Percentiles rank a stretch among this genome's conserved stretches.
These are phyloP conservation scores for Plebejus melissa DNA, from an alignment of 2,888 invertebrate genomes.

Conservation along the genomic window DNA sequence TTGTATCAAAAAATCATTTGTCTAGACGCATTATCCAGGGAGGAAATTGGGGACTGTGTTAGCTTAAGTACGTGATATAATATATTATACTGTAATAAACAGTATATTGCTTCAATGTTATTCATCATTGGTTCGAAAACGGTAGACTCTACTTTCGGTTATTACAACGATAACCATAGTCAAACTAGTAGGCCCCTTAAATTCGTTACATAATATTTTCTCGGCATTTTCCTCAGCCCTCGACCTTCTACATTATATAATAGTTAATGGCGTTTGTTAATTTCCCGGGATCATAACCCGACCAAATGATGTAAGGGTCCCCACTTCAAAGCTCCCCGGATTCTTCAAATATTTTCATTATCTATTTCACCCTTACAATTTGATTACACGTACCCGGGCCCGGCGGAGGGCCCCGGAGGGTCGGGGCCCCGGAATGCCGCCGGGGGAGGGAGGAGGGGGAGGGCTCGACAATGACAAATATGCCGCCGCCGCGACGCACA, in stretches of 20 bases:
- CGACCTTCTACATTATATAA: background rate
- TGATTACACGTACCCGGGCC: constrained; percentile 39
- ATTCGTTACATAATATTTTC: background rate
- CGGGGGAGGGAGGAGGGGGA: background rate
- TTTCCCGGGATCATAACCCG: constrained; percentile 31
- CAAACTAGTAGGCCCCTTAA: too few species aligned
- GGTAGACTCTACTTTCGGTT: background rate
- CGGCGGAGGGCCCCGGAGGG: constrained; percentile 28
- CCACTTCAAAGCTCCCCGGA: constrained; percentile 36
- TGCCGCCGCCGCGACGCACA: constrained; percentile 10
- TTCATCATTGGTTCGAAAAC: background rate
- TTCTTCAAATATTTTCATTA: constrained; percentile 41
- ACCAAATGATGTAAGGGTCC: constrained; percentile 28
- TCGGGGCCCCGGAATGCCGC: constrained; percentile 19
- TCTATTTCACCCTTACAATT: constrained; percentile 42
- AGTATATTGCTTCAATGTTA: too few species aligned
- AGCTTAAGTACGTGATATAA: too few species aligned
- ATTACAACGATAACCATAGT: too few species aligned
- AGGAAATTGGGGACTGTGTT: too few species aligned
- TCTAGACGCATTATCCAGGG: too few species aligned
- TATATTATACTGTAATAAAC: too few species aligned
- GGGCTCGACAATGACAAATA: constrained; percentile 19
- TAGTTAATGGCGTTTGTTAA: constrained; percentile 15
- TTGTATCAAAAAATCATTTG: too few species aligned
- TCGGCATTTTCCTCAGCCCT: background rate